phyloP scores from a whole-genome alignment of 1,140 invertebrate genomes.

The Venturia canescens region DNA sequence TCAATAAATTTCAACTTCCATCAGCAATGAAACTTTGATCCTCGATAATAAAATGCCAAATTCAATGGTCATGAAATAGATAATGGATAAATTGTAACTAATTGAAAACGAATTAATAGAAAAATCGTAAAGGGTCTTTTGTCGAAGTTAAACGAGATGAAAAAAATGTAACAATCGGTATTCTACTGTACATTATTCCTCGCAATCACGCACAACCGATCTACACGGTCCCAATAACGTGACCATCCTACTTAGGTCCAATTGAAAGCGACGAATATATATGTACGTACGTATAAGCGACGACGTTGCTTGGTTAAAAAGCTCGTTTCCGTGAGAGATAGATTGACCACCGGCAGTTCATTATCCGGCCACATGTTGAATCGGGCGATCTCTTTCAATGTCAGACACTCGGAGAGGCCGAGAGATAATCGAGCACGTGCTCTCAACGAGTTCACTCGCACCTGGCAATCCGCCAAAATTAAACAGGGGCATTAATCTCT shows the following conservation, averaged over 20 bases:
- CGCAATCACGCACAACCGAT: constrained; percentile 36
- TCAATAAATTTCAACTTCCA: no score
- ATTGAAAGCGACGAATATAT: constrained; percentile 49
- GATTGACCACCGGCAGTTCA: constrained; percentile 15
- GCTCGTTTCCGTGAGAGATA: constrained; percentile 22
- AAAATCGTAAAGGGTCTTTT: no score
- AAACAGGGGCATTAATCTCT: background rate
- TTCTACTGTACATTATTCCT: constrained; percentile 17
- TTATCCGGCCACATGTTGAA: constrained; percentile 32
- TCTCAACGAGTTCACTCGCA: background rate
- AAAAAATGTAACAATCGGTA: constrained; percentile 4
- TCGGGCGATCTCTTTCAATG: background rate
- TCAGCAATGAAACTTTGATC: no score
- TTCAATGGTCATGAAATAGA: no score
- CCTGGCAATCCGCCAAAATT: background rate
- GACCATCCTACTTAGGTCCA: constrained; percentile 50
- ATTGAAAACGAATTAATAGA: no score
- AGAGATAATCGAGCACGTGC: constrained; percentile 7
- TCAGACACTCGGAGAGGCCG: background rate
- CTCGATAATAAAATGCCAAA: no score
- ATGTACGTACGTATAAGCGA: constrained; percentile 6
- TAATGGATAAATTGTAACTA: no score
- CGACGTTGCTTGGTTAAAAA: constrained; percentile 14
- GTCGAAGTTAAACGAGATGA: no score
- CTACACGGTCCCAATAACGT: constrained; percentile 45